phyloP scores from a whole-genome alignment of 1,140 invertebrate species.

The Brachionus sp. region DNA sequence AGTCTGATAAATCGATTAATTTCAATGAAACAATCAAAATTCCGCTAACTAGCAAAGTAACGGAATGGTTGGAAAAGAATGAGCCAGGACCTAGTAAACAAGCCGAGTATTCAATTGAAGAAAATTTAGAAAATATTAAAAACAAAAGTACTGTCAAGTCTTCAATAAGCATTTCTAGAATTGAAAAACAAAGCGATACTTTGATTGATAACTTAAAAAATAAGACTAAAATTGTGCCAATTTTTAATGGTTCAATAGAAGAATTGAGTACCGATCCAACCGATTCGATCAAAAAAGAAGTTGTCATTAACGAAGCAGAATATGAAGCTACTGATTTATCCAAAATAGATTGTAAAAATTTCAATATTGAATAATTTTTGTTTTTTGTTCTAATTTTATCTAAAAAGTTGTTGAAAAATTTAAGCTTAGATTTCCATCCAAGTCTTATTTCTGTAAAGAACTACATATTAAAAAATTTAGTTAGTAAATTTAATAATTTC shows the following conservation, averaged over 20 bases:
- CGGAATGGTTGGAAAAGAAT: background rate
- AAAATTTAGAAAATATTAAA: background rate
- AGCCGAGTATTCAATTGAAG: background rate
- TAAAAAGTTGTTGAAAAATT: slow-evolving; percentile 32
- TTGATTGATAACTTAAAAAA: background rate
- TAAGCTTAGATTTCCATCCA: slow-evolving; percentile 28
- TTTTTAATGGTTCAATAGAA: background rate
- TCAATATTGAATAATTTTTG: background rate
- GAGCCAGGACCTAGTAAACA: background rate
- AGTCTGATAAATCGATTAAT: background rate
- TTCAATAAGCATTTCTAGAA: background rate
- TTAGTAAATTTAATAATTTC: background rate
- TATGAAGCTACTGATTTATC: background rate
- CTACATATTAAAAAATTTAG: slow-evolving; percentile 41
- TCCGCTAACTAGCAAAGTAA: background rate
- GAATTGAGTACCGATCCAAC: slow-evolving; percentile 17
- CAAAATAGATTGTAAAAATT: slow-evolving; percentile 31
- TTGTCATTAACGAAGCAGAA: background rate
- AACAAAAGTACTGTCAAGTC: background rate
- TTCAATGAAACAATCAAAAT: background rate
- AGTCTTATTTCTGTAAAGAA: slow-evolving; percentile 44
- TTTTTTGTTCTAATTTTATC: background rate
- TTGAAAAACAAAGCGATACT: background rate
- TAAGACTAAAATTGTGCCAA: background rate
- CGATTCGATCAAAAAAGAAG: slow-evolving; percentile 5